Base-by-base conservation (phyloP, 2,888 invertebrate species). In the Metopia argyrocephala region DNA sequence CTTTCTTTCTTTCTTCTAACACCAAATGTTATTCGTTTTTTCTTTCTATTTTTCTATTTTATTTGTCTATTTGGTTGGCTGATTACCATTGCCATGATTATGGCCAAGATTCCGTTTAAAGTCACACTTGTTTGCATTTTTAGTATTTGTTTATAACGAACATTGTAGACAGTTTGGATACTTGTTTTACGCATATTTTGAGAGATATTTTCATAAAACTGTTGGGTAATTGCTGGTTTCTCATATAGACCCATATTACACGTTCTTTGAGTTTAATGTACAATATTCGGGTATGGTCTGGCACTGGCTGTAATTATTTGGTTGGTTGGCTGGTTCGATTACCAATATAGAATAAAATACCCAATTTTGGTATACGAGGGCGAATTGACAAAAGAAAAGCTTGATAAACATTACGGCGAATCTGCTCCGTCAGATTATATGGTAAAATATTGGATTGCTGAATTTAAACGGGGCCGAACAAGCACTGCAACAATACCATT, bases 141-240 rank as follows among this genome's bases (percentile, higher is more conserved):
- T 48, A 5, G 12, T 57, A 50, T 74, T 73, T 78, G 74, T 56
- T 76, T 54, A 54, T 56, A 46, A 56, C 71, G 69, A 62, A 61
- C 46, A 21, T 21, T 61, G 76, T n/a, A 81, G 76, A 81, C 80
- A 78, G 65, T 74, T 74, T 69, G 74, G 69, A 25, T 61, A 65
- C 68, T 76, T 65, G 79, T 80, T 62, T 52, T 69, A 76, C 73
- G 68, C 64, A 73, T 52, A 65, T 46, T 68, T 25, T 62, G 5
- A 48, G 54, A 31, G 31, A 18, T 56, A 65, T 46, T 68, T n/a
- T n/a, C n/a, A n/a, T n/a, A n/a, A 18, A 21, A 6, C 15, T 18
- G 45, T 52, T 9, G 70, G 59, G 50, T 38, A 31, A 71, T 56
- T 65, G 46, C 23, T 74, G 57, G 50, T 18, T 56, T 9, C 62